phyloP scores from a whole-genome alignment of 2,888 invertebrate genomes.

The Troides oblongomaculatus region DNA sequence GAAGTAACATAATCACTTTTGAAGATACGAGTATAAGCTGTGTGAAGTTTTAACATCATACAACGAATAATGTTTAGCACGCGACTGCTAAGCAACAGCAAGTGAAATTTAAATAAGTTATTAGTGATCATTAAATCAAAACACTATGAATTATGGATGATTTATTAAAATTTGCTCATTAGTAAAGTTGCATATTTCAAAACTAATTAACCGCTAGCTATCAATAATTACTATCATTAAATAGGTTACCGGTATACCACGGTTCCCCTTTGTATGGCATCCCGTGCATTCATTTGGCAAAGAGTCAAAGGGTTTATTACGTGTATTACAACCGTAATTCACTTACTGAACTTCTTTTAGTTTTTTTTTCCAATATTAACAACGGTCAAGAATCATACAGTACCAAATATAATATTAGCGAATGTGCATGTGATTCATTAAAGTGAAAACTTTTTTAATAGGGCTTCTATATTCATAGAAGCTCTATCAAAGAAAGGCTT shows the following conservation, averaged over 20 bases:
- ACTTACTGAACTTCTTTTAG: background rate
- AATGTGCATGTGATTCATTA: too few species aligned
- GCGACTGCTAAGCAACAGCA: too few species aligned
- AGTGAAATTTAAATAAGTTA: too few species aligned
- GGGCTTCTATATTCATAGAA: too few species aligned
- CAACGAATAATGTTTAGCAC: too few species aligned
- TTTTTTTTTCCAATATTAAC: background rate
- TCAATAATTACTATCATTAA: background rate
- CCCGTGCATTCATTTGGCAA: slow-evolving; percentile 2
- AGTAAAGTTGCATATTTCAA: background rate
- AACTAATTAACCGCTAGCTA: background rate
- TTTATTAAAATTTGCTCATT: background rate
- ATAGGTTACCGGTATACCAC: slow-evolving; percentile 1
- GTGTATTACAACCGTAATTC: background rate
- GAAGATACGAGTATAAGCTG: too few species aligned
- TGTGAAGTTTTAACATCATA: too few species aligned
- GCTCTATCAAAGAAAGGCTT: too few species aligned
- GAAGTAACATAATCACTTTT: too few species aligned
- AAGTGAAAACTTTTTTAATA: too few species aligned
- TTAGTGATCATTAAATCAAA: too few species aligned
- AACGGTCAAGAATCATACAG: background rate
- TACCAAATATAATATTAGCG: background rate
- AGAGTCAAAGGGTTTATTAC: background rate
- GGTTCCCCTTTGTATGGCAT: background rate
- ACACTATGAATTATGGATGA: too few species aligned